phyloP scores from a whole-genome alignment of 2,797 vertebrate genomes.

The Clamator glandarius region DNA sequence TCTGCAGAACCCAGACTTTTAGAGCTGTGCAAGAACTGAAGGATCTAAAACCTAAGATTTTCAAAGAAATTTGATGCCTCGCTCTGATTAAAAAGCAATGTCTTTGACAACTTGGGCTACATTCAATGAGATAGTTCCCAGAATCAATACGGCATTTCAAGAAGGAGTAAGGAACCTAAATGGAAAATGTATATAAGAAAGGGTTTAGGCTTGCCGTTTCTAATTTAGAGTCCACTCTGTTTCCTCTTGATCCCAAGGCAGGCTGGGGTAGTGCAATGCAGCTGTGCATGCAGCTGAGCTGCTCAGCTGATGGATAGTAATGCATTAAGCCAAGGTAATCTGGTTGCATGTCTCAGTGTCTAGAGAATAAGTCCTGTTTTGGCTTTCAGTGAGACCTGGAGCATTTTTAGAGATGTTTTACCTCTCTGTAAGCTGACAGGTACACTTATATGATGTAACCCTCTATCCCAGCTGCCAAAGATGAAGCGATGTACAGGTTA shows the following conservation, averaged over 20 bases:
- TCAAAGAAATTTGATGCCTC: background rate
- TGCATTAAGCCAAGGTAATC: rapidly evolving
- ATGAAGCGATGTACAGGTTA: background rate
- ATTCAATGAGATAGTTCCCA: background rate
- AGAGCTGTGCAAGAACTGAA: background rate
- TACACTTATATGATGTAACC: background rate
- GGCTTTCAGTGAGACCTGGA: background rate
- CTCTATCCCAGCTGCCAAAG: background rate
- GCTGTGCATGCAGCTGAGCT: background rate
- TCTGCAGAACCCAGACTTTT: background rate
- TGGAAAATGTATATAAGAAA: background rate
- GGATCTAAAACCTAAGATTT: background rate
- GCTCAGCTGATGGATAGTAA: background rate
- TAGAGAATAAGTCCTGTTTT: background rate
- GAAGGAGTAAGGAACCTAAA: background rate
- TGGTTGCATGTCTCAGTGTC: background rate
- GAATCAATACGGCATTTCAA: background rate
- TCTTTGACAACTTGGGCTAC: background rate
- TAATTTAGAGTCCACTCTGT: background rate
- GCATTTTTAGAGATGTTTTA: background rate
- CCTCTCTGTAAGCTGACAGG: background rate
- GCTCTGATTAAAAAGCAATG: background rate
- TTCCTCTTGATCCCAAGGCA: background rate
- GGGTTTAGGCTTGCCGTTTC: background rate
- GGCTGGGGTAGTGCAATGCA: no score